Conservation (phyloP, 2,888 invertebrate species). For the Capitulum mitella region DNA sequence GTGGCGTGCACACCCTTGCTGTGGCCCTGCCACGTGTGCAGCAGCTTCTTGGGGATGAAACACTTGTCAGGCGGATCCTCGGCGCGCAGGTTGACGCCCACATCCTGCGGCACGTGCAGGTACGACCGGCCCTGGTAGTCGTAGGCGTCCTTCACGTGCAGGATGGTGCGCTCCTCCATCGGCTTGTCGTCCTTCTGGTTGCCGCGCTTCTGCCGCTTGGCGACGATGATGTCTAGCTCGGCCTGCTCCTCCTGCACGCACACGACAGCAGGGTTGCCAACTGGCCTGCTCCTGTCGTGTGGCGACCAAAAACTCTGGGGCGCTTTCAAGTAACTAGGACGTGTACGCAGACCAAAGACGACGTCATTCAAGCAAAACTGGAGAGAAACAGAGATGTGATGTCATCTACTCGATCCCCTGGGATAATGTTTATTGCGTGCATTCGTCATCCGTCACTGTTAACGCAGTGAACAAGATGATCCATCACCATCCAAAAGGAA, state of each 20-base stretch:
- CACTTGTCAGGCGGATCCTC: conserved; percentile 87
- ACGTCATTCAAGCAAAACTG: no score
- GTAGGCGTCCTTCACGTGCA: conserved; percentile 84
- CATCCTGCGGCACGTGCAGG: conserved; percentile 83
- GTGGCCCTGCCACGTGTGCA: conserved; percentile 96
- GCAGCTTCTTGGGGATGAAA: conserved; percentile 89
- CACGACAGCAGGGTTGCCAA: no score
- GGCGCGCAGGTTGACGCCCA: conserved; percentile 78
- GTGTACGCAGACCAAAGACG: no score
- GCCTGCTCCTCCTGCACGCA: conserved; percentile 79
- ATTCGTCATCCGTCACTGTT: no score
- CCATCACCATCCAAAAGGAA: no score
- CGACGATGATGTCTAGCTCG: conserved; percentile 85
- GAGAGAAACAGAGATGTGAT: no score
- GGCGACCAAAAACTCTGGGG: no score
- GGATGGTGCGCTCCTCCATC: conserved; percentile 86
- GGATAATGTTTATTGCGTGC: no score
- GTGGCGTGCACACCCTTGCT: conserved; percentile 92
- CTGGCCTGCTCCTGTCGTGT: no score
- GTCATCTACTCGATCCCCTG: no score
- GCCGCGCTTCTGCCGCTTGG: conserved; percentile 81
- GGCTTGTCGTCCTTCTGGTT: conserved; percentile 76
- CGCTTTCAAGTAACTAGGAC: no score
- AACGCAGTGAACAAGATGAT: no score
- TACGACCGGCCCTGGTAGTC: conserved; percentile 98